These are phyloP conservation scores for Pterois miles DNA, from an alignment of 2,797 vertebrate genomes.

Conservation along the genomic window DNA sequence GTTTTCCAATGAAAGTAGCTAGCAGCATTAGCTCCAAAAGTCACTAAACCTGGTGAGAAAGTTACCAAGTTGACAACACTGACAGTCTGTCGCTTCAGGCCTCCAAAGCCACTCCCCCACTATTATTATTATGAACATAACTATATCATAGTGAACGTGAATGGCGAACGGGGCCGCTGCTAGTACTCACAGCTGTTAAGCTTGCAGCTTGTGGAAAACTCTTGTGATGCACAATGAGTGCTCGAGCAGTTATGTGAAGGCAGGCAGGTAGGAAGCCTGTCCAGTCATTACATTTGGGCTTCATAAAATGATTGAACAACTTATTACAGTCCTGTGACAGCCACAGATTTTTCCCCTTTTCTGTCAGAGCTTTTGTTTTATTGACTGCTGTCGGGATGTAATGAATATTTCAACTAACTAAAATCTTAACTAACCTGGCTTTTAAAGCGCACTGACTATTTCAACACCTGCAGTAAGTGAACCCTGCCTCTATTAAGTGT, in stretches of 20 bases:
- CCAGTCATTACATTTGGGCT: too few species aligned
- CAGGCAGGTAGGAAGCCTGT: too few species aligned
- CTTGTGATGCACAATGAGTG: too few species aligned
- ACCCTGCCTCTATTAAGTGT: background rate
- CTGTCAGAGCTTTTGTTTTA: background rate
- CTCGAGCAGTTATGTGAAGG: too few species aligned
- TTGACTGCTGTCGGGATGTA: background rate
- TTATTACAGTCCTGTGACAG: too few species aligned
- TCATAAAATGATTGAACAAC: too few species aligned
- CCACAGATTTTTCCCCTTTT: background rate
- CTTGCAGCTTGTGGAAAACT: too few species aligned
- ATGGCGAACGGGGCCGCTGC: background rate
- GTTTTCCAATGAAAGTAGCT: too few species aligned
- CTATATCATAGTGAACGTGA: background rate
- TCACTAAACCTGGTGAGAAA: too few species aligned
- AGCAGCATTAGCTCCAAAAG: too few species aligned
- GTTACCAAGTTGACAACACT: background rate
- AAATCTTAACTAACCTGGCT: background rate
- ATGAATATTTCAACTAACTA: background rate
- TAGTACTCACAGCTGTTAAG: background rate
- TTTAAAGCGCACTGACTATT: conserved; percentile 1
- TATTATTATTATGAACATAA: background rate
- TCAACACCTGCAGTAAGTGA: background rate
- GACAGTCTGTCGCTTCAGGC: background rate
- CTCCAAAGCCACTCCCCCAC: background rate